Percentiles rank a stretch among this genome's conserved stretches.
These are phyloP conservation scores for Cryptotermes secundus DNA, from an alignment of 1,140 invertebrate species.

Conservation along the genomic window DNA sequence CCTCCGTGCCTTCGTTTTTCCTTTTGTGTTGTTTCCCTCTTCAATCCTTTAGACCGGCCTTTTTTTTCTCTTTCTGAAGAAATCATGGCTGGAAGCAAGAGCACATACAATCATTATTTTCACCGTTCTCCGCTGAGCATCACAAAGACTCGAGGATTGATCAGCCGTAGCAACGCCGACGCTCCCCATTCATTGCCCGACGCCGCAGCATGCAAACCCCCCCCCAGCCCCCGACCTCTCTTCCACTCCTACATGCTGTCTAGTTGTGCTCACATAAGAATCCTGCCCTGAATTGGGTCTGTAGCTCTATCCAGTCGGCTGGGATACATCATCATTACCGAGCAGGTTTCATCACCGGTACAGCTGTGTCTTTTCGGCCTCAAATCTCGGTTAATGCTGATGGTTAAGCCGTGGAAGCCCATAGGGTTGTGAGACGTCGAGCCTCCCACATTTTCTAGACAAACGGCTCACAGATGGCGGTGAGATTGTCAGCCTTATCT, in stretches of 20 bases:
- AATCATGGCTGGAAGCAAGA: background rate
- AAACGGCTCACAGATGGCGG: too few species aligned
- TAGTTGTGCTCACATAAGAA: background rate
- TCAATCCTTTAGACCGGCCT: background rate
- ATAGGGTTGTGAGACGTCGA: too few species aligned
- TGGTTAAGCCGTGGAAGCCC: too few species aligned
- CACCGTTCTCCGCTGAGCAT: background rate
- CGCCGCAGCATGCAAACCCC: background rate
- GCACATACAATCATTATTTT: constrained; percentile 14
- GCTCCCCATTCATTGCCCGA: background rate
- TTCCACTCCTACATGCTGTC: background rate
- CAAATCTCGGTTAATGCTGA: too few species aligned
- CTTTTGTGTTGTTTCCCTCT: background rate
- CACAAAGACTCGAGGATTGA: constrained; percentile 18
- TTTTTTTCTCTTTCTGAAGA: constrained; percentile 10
- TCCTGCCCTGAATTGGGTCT: background rate
- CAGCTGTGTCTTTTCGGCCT: too few species aligned
- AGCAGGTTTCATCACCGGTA: too few species aligned
- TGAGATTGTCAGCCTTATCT: too few species aligned
- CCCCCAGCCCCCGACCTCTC: background rate
- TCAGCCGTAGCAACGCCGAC: background rate
- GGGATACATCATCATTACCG: too few species aligned
- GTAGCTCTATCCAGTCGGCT: too few species aligned
- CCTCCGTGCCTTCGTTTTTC: background rate
- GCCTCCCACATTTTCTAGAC: too few species aligned